These are phyloP conservation scores for Margarornis squamiger DNA, from an alignment of 2,797 vertebrate species.

Conservation along the genomic window DNA sequence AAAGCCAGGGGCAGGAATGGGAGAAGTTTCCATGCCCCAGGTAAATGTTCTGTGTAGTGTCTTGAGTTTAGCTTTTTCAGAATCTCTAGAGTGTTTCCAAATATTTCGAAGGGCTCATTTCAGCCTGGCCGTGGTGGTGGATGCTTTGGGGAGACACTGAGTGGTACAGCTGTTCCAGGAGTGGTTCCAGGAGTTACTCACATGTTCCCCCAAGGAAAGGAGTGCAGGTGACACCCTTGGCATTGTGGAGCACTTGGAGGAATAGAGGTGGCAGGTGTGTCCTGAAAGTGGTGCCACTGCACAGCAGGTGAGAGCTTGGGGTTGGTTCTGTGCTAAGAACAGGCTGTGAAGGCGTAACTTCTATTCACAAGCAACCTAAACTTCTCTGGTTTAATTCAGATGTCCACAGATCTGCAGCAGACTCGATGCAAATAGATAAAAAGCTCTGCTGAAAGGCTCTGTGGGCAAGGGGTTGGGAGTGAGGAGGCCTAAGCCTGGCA, in stretches of 20 bases:
- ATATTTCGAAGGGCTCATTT: neutral
- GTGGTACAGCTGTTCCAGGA: neutral
- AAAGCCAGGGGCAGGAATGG: neutral
- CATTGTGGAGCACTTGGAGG: no score
- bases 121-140: neutral
- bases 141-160: neutral
- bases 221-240: neutral
- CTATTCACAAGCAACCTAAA: neutral
- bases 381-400: neutral
- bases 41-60: neutral
- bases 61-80: neutral
- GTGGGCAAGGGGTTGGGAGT: neutral
- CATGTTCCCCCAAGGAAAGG: neutral
- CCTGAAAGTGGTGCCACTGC: neutral
- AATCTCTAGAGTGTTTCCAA: neutral
- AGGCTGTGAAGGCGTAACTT: neutral
- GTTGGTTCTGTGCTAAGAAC: neutral
- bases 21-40: neutral
- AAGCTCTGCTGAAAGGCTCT: neutral
- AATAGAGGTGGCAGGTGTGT: neutral
- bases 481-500: neutral
- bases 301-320: neutral
- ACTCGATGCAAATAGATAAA: neutral
- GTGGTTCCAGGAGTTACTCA: fast-evolving
- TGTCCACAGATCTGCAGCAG: neutral